Conservation (phyloP, 2,113 vertebrate species). For the Climacteris rufus region DNA sequence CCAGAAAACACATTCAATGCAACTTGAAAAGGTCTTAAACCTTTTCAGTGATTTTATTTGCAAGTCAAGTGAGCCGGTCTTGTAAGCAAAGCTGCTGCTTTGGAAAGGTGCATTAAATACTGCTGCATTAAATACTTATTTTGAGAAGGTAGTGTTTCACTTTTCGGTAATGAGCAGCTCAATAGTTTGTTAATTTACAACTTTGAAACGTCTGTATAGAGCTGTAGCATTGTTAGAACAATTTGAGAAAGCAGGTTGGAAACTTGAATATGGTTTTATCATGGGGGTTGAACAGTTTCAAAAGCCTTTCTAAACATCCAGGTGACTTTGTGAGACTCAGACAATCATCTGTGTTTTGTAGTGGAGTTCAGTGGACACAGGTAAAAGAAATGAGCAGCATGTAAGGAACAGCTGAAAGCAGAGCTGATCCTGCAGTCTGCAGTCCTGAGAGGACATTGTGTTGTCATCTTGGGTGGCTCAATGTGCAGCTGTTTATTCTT, state of each 20-base stretch:
- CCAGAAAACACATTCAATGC: background rate
- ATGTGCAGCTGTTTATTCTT: background rate
- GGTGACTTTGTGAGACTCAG: background rate
- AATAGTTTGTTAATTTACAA: background rate
- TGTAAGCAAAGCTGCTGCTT: background rate
- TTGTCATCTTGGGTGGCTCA: background rate
- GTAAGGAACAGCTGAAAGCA: background rate
- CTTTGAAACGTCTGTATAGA: background rate
- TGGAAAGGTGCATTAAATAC: too few relatives aligned
- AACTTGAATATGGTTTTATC: background rate
- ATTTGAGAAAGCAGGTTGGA: background rate
- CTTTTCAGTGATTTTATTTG: background rate
- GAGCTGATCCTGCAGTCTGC: background rate
- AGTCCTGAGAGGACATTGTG: background rate
- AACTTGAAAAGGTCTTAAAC: background rate
- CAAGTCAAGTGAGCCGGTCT: background rate
- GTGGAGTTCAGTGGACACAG: background rate
- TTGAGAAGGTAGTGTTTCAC: background rate
- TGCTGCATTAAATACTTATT: background rate
- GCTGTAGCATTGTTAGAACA: background rate
- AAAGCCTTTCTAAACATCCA: background rate
- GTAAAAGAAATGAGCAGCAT: background rate
- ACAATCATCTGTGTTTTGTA: background rate
- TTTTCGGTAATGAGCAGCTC: background rate
- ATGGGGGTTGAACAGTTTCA: background rate